Evolutionary conservation across 2,113 vertebrate species (phyloP).

Genomic region (Lipotes vexillifer): DNA sequence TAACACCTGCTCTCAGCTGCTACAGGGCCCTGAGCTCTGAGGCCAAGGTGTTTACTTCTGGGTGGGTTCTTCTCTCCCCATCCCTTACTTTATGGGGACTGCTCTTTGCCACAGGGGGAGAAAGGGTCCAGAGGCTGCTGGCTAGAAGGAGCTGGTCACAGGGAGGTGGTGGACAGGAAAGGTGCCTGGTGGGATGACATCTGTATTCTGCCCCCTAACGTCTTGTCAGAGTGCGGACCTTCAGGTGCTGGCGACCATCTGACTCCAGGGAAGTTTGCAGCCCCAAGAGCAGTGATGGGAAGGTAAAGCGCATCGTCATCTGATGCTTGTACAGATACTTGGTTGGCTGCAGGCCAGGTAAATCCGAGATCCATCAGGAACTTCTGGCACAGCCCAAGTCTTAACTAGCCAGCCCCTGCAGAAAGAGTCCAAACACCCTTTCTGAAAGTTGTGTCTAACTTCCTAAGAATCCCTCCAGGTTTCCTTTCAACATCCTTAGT

Average conservation of each 20-base stretch:
- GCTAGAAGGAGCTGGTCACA: neutral
- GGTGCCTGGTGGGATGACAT: too few relatives aligned
- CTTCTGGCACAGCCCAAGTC: neutral
- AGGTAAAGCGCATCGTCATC: neutral
- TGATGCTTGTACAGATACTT: neutral
- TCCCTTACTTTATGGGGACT: neutral
- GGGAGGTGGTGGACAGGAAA: neutral
- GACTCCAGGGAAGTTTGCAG: neutral
- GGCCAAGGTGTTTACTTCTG: neutral
- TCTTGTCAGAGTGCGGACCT: neutral
- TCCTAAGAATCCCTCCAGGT: neutral
- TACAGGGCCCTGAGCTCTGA: neutral
- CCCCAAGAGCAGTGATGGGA: neutral
- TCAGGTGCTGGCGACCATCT: neutral
- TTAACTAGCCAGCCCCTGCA: neutral
- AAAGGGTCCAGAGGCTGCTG: neutral
- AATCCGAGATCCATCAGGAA: neutral
- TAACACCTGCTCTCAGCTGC: neutral
- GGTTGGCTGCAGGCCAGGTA: accelerated
- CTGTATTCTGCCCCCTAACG: neutral
- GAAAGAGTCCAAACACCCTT: neutral
- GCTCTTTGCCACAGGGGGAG: neutral
- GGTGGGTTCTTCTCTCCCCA: neutral
- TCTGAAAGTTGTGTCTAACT: neutral
- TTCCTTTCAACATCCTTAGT: neutral